phyloP scores from a whole-genome alignment of 2,113 vertebrate species.

The Caranx melampygus region DNA sequence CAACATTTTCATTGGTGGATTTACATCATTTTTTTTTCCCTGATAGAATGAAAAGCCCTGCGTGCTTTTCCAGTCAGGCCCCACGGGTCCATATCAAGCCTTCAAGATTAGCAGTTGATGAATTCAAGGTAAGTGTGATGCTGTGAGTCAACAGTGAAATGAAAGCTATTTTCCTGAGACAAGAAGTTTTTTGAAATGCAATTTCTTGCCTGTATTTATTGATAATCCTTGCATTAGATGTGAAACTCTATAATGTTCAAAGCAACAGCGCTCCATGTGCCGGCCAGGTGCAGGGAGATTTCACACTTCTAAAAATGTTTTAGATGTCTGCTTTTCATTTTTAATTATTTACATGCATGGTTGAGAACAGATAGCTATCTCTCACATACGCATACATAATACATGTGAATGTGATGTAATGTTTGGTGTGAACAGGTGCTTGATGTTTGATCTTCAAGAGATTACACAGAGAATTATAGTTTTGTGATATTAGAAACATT shows the following conservation, averaged over 20 bases:
- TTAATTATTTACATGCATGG: not conserved
- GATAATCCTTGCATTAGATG: not conserved
- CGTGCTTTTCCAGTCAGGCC: not conserved
- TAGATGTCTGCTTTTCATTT: not conserved
- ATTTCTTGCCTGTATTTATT: constrained; percentile 18
- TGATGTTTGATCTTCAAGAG: constrained; percentile 29
- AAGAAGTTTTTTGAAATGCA: not conserved
- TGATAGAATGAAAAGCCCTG: not conserved
- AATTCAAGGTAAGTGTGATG: not conserved
- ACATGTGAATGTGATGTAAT: not conserved
- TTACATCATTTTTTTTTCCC: not conserved
- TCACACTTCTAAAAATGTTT: not conserved
- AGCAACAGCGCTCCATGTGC: too few relatives aligned
- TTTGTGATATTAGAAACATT: not conserved
- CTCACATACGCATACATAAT: not conserved
- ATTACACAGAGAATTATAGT: not conserved
- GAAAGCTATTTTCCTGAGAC: not conserved
- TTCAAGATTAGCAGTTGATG: constrained; percentile 6
- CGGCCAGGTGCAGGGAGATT: too few relatives aligned
- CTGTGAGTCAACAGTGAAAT: constrained; percentile 4
- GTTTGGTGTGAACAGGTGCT: constrained; percentile 5
- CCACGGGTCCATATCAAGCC: not conserved
- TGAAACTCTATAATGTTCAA: too few relatives aligned
- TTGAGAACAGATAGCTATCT: not conserved
- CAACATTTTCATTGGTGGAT: not conserved